Percentiles rank a stretch among this genome's conserved stretches.
phyloP scores from a whole-genome alignment of 2,797 vertebrate genomes.

The Catharus ustulatus region DNA sequence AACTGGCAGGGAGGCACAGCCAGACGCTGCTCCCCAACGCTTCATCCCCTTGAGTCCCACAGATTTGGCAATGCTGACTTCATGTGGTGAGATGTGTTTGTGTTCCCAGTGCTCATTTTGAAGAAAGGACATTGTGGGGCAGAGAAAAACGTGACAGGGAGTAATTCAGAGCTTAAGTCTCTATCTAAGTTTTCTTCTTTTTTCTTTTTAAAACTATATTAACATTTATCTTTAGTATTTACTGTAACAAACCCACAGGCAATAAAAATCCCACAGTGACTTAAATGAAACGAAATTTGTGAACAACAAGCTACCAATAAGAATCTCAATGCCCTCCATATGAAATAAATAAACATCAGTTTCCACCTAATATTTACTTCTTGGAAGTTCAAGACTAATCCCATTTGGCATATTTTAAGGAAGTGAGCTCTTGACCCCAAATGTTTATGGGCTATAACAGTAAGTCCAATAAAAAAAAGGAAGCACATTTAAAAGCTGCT shows the following conservation, averaged over 20 bases:
- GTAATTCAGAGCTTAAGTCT: background rate
- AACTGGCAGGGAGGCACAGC: background rate
- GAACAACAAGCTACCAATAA: constrained; percentile 10
- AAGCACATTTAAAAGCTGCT: constrained; percentile 33
- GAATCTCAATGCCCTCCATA: background rate
- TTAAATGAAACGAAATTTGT: constrained; percentile 19
- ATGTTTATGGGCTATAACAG: constrained; percentile 34
- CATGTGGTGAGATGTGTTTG: background rate
- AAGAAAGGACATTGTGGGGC: background rate
- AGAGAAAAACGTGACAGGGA: background rate
- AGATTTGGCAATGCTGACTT: background rate
- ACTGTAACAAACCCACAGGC: background rate
- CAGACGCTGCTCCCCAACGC: background rate
- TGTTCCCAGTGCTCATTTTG: background rate
- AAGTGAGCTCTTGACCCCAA: constrained; percentile 50
- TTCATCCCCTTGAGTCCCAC: background rate
- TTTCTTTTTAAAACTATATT: background rate
- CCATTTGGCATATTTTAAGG: constrained; percentile 29
- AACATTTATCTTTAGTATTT: background rate
- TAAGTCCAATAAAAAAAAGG: constrained; percentile 19
- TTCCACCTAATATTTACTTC: constrained; percentile 41
- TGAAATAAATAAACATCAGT: constrained; percentile 19
- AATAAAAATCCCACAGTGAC: background rate
- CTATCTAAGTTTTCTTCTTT: background rate
- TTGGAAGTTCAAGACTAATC: constrained; percentile 24